Percentiles rank a stretch among this genome's conserved stretches.
phyloP scores from a whole-genome alignment of 2,113 vertebrate genomes.

The Capra hircus region DNA sequence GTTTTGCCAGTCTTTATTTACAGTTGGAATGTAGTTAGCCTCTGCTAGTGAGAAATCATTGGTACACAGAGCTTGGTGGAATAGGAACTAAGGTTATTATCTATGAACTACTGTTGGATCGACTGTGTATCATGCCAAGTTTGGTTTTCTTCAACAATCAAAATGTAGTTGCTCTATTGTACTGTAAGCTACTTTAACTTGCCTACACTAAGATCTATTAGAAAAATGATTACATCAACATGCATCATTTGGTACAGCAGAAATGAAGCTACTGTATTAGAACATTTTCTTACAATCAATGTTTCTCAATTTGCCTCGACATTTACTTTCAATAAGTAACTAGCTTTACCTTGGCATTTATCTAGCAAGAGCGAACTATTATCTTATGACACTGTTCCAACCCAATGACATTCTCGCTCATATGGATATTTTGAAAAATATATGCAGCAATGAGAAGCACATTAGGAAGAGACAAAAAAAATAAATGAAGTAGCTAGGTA shows the following conservation, averaged over 20 bases:
- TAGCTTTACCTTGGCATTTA: constrained; percentile 49
- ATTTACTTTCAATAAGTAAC: constrained; percentile 51
- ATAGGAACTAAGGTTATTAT: background rate
- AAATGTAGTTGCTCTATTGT: background rate
- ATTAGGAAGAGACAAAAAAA: constrained; percentile 14
- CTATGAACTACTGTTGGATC: background rate
- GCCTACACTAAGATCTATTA: constrained; percentile 34
- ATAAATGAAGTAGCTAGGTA: background rate
- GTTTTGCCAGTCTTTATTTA: background rate
- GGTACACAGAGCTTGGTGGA: background rate
- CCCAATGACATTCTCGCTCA: background rate
- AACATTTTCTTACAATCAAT: constrained; percentile 44
- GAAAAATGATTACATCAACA: constrained; percentile 66
- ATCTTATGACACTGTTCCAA: constrained; percentile 36
- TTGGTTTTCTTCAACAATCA: background rate
- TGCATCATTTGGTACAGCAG: constrained; percentile 48
- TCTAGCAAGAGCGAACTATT: constrained; percentile 10
- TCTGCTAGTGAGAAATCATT: background rate
- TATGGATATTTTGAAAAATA: constrained; percentile 49
- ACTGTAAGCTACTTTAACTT: constrained; percentile 44
- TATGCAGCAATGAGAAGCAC: background rate
- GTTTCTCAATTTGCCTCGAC: constrained; percentile 50
- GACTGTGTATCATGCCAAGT: background rate
- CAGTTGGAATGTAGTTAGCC: background rate
- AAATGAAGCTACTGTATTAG: constrained; percentile 55